phyloP scores from a whole-genome alignment of 2,113 vertebrate genomes.

The Ivindomyrus marchei region DNA sequence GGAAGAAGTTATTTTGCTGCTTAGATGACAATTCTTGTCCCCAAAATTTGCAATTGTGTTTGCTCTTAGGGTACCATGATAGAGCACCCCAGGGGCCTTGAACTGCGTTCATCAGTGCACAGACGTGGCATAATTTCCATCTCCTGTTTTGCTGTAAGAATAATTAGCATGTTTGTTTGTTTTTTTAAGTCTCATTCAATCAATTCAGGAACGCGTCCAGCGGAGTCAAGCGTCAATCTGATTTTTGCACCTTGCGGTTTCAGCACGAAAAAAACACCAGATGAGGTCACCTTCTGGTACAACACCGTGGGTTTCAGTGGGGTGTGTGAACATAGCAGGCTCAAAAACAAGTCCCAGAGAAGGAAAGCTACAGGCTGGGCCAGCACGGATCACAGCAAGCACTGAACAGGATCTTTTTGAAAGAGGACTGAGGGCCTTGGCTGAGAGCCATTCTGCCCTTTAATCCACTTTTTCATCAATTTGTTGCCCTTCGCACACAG shows the following conservation, averaged over 20 bases:
- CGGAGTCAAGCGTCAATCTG: neutral
- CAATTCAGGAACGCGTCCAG: neutral
- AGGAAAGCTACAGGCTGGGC: neutral
- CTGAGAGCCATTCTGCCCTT: slow-evolving; percentile 1
- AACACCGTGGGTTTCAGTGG: neutral
- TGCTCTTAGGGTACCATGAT: neutral
- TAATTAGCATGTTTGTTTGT: neutral
- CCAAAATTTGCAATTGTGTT: neutral
- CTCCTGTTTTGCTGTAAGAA: neutral
- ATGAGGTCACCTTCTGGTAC: neutral
- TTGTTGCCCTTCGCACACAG: slow-evolving; percentile 3
- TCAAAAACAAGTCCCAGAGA: neutral
- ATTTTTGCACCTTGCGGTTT: neutral
- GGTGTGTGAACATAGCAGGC: neutral
- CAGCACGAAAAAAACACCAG: neutral
- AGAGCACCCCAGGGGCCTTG: neutral
- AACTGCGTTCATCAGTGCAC: neutral
- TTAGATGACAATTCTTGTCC: neutral
- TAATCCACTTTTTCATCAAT: slow-evolving; percentile 17
- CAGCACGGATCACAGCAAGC: neutral
- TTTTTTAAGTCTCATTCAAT: neutral
- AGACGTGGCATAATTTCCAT: neutral
- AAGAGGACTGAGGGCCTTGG: neutral
- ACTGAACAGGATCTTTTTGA: slow-evolving; percentile 10
- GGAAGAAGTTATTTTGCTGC: neutral